phyloP scores from a whole-genome alignment of 1,140 invertebrate genomes.

The Solen grandis region DNA sequence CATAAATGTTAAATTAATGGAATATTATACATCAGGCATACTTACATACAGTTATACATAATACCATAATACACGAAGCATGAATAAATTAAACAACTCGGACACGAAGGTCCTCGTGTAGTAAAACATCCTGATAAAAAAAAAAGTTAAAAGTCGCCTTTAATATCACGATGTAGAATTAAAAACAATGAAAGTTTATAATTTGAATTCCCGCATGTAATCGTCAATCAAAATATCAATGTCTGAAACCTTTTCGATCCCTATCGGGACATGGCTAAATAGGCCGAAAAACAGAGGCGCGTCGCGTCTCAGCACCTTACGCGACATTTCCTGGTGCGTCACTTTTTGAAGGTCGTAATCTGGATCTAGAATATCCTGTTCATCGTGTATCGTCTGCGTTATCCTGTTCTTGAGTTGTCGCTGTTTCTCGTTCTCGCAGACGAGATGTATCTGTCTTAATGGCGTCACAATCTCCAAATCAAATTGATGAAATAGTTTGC shows the following conservation, averaged over 20 bases:
- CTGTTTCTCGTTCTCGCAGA: constrained; percentile 62
- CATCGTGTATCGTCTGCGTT: constrained; percentile 33
- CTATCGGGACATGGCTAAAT: constrained; percentile 59
- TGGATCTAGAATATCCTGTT: constrained; percentile 46
- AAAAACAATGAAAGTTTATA: too few relatives aligned
- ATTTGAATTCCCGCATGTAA: constrained; percentile 51
- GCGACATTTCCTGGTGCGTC: constrained; percentile 45
- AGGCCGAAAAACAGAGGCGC: constrained; percentile 59
- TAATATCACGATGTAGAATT: too few relatives aligned
- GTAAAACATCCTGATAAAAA: too few relatives aligned
- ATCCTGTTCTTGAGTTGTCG: constrained; percentile 53
- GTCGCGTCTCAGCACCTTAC: constrained; percentile 54
- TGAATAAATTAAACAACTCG: too few relatives aligned
- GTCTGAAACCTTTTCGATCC: constrained; percentile 54
- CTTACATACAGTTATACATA: too few relatives aligned
- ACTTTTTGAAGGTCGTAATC: constrained; percentile 45
- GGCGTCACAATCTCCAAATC: constrained; percentile 53
- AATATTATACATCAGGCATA: too few relatives aligned
- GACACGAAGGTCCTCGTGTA: too few relatives aligned
- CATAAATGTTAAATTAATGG: too few relatives aligned
- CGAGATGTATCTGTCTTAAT: constrained; percentile 51
- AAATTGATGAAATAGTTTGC: constrained; percentile 39
- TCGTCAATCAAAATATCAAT: constrained; percentile 64
- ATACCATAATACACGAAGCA: too few relatives aligned
- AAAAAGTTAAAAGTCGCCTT: too few relatives aligned